Evolutionary conservation across 2,113 vertebrate genomes (phyloP).

Genomic region (Oryzias melastigma): DNA sequence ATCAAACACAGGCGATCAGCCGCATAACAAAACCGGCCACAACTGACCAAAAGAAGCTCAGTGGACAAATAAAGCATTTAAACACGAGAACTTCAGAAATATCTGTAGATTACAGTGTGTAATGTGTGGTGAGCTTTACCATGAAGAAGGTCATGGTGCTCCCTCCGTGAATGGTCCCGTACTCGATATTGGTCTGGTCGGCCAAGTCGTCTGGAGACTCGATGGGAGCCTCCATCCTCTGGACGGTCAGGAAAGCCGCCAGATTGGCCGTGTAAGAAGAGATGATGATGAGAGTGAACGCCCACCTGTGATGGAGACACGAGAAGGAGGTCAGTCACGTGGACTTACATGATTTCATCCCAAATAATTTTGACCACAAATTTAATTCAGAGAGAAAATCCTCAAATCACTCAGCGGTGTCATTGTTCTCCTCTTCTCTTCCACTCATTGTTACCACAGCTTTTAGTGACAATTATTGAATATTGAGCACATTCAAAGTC

Average conservation of each 20-base stretch:
- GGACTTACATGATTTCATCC: no score
- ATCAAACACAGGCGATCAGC: slow-evolving; percentile 67
- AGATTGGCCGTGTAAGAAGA: slow-evolving; percentile 96
- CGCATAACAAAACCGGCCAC: slow-evolving; percentile 62
- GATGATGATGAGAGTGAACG: slow-evolving; percentile 96
- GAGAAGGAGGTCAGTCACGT: neutral
- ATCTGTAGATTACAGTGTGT: no score
- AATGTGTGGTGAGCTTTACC: slow-evolving; percentile 61
- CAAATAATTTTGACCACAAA: slow-evolving; percentile 13
- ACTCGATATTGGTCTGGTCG: slow-evolving; percentile 95
- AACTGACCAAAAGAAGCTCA: slow-evolving; percentile 46
- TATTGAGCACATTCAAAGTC: slow-evolving; percentile 17
- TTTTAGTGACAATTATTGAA: slow-evolving; percentile 23
- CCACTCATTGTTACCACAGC: slow-evolving; percentile 34
- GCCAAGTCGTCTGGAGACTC: slow-evolving; percentile 92
- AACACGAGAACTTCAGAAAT: neutral
- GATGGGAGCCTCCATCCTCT: slow-evolving; percentile 94
- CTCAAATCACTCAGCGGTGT: slow-evolving; percentile 25
- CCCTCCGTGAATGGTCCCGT: slow-evolving; percentile 92
- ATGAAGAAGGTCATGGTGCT: slow-evolving; percentile 98
- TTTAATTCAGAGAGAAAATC: slow-evolving; percentile 21
- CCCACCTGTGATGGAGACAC: slow-evolving; percentile 81
- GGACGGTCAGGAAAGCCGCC: slow-evolving; percentile 92
- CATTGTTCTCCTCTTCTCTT: slow-evolving; percentile 43
- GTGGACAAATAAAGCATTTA: neutral